Base-by-base conservation (phyloP, 2,113 vertebrate species). In the Ictalurus furcatus region DNA sequence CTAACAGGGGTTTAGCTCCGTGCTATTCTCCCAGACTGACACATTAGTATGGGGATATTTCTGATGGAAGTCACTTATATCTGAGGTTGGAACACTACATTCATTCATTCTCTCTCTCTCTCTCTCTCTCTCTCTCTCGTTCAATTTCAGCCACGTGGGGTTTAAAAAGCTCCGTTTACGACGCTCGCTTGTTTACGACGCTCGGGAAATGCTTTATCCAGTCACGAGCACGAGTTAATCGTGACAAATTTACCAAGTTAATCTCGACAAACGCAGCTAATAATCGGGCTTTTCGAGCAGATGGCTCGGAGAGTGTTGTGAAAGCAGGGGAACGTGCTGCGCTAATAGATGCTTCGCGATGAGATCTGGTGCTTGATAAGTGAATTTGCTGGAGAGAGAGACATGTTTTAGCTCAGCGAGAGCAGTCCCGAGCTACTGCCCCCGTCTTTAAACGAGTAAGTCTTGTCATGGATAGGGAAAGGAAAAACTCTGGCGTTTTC, bases 331-430 rank as follows among this genome's bases (percentile, higher is more conserved):
- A 63, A 73, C 23, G 59, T 44, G 54, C 37, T 9, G 88, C n/a
- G 40, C 79, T 88, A 59, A 65, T 25, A 44, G 44, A 30, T 19
- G 37, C 28, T 87, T 85, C 65, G 30, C 34, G 63, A 88, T 89
- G 76, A 78, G 86, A 90, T 86, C n/a, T 73, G 58, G 28, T 58
- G 84, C 30, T 34, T 85, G 85, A 89, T 89, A 88, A 91, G 85
- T 78, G 86, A 86, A 37, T 65, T 69, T 86, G 88, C 73, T 28
- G 34, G 61, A 82, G 65, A 81, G 65, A 81, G 88, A 79, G 37
- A 56, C 9, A 30, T 12, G 40, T 28, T 78, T 23, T 11, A 74
- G 37, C 71, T 23, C 19, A 9, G 5, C 23, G 21, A 59, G 79
- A 82, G 74, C 34, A 52, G 44, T 48, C 37, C 40, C 8, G 74